These are phyloP conservation scores for Rallus crepitans DNA, from an alignment of 2,797 vertebrate genomes.

Conservation along the genomic window DNA sequence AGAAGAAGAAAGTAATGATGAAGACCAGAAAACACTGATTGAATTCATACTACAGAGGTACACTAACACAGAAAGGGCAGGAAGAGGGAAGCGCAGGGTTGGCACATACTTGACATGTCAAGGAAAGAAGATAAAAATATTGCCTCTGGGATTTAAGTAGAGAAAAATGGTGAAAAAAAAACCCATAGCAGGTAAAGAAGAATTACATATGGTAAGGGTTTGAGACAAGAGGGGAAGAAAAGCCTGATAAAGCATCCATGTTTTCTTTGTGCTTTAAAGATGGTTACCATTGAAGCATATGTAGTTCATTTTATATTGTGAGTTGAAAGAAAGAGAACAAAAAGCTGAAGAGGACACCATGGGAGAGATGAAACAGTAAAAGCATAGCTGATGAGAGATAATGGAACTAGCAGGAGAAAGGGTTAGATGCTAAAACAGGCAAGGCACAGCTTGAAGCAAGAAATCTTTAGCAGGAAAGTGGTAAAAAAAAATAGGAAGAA, in stretches of 20 bases:
- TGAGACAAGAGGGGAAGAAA: neutral
- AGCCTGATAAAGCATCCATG: neutral
- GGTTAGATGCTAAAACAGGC: neutral
- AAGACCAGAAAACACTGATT: neutral
- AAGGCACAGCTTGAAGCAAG: neutral
- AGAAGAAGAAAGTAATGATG: neutral
- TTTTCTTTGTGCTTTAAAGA: neutral
- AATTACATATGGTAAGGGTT: neutral
- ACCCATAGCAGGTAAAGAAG: neutral
- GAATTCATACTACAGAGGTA: neutral
- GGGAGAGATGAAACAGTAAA: neutral
- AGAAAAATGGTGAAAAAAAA: neutral
- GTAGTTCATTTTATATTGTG: neutral
- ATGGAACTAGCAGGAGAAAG: neutral
- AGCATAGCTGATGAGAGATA: neutral
- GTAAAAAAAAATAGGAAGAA: neutral
- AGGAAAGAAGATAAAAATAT: neutral
- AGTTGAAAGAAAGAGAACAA: neutral
- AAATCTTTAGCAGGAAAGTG: neutral
- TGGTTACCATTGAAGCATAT: neutral
- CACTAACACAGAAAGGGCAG: neutral
- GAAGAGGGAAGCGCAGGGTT: neutral
- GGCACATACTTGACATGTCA: neutral
- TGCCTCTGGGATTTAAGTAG: neutral
- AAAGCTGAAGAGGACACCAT: neutral